These are phyloP conservation scores for Rhimphoctona megacephalus DNA, from an alignment of 2,888 invertebrate species.

Conservation along the genomic window DNA sequence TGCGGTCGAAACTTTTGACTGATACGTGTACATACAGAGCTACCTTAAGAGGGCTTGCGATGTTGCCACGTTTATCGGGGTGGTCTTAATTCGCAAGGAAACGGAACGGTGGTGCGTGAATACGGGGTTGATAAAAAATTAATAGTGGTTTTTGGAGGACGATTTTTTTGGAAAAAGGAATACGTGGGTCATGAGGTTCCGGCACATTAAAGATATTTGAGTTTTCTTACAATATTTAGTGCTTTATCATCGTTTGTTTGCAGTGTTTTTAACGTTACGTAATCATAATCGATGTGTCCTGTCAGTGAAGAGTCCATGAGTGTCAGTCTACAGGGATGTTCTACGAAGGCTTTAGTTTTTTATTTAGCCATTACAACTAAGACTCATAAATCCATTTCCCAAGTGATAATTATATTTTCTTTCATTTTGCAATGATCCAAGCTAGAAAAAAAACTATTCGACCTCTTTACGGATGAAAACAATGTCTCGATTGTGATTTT, in stretches of 20 bases:
- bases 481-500: slow-evolving; percentile 48
- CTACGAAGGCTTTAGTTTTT: neutral
- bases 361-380: neutral
- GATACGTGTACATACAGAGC: no score
- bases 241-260: neutral
- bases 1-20: no score
- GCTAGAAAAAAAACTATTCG: neutral
- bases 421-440: neutral
- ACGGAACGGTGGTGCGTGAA: slow-evolving; percentile 63
- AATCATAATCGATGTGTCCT: slow-evolving; percentile 55
- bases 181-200: slow-evolving; percentile 73
- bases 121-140: slow-evolving; percentile 70
- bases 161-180: slow-evolving; percentile 60
- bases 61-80: slow-evolving; percentile 73
- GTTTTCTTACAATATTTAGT: neutral
- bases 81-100: slow-evolving; percentile 60
- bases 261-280: slow-evolving; percentile 49
- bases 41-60: slow-evolving; percentile 62
- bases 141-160: slow-evolving; percentile 54
- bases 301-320: slow-evolving; percentile 42
- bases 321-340: slow-evolving; percentile 20
- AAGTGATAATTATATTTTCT: neutral
- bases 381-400: neutral
- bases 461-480: slow-evolving; percentile 16
- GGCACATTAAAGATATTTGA: slow-evolving; percentile 68